Evolutionary conservation across 2,113 vertebrate species (phyloP).

Genomic region (Hyla sarda): DNA sequence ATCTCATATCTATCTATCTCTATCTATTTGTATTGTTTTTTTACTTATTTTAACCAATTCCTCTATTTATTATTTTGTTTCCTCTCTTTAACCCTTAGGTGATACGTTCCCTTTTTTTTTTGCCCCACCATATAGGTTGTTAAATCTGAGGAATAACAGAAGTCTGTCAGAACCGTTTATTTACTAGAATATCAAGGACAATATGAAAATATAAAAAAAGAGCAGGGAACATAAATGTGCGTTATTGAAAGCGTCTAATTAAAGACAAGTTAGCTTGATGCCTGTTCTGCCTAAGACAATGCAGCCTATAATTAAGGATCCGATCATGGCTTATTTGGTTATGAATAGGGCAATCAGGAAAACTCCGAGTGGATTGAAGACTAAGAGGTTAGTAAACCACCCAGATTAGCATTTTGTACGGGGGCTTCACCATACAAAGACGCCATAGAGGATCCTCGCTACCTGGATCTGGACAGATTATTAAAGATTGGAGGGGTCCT

Average conservation of each 20-base stretch:
- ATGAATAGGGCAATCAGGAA: constrained; percentile 60
- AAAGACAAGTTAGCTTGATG: constrained; percentile 60
- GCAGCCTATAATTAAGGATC: constrained; percentile 58
- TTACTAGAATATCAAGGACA: constrained; percentile 47
- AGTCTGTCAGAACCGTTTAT: constrained; percentile 15
- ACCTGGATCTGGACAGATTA: constrained; percentile 44
- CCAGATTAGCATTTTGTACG: constrained; percentile 56
- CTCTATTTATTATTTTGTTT: background rate
- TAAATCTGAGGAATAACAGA: background rate
- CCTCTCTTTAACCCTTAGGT: background rate
- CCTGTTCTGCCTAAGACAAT: constrained; percentile 58
- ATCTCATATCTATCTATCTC: too few relatives aligned
- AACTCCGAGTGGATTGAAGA: constrained; percentile 57
- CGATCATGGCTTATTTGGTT: constrained; percentile 59
- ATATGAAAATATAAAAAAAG: constrained; percentile 53
- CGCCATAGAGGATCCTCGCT: constrained; percentile 6
- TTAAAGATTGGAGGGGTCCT: constrained; percentile 46
- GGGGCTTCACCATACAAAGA: constrained; percentile 28
- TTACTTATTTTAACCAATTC: background rate
- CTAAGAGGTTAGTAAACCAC: constrained; percentile 55
- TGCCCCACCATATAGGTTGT: background rate
- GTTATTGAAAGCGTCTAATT: constrained; percentile 60
- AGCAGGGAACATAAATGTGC: constrained; percentile 50
- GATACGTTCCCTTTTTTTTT: background rate
- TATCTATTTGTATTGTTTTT: too few relatives aligned